A percentile compares a stretch with the other conserved stretches of the same genome.
These are phyloP conservation scores for Corythoichthys haematopterus DNA, from an alignment of 2,113 vertebrate genomes.

Conservation along the genomic window DNA sequence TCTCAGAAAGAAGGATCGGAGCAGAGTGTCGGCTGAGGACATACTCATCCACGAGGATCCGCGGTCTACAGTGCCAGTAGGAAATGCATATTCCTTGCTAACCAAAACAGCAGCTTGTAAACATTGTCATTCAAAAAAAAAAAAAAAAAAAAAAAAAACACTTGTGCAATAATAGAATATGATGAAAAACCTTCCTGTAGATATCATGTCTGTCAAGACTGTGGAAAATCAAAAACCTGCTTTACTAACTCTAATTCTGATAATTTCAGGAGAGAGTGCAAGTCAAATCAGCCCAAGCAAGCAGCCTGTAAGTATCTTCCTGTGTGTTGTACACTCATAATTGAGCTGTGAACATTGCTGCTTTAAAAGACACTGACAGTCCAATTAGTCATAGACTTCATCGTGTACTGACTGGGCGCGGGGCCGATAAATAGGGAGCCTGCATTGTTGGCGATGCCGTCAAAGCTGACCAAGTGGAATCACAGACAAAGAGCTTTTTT, in stretches of 20 bases:
- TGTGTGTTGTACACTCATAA: neutral
- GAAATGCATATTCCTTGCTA: neutral
- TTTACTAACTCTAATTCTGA: constrained; percentile 30
- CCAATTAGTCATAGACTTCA: neutral
- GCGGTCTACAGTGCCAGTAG: constrained; percentile 79
- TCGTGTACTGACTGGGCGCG: too few species aligned
- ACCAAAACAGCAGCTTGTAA: neutral
- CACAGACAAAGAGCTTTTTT: too few species aligned
- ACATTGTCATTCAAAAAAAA: neutral
- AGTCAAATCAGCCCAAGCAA: constrained; percentile 81
- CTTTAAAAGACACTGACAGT: neutral
- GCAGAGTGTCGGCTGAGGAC: constrained; percentile 78
- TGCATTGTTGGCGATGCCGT: too few species aligned
- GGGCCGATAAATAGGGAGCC: too few species aligned
- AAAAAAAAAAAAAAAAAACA: neutral
- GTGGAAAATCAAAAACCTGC: neutral
- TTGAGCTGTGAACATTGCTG: neutral
- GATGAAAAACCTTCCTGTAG: neutral
- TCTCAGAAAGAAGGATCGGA: constrained; percentile 72
- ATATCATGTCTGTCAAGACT: neutral
- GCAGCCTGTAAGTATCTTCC: constrained; percentile 84
- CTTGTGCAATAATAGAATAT: too few species aligned
- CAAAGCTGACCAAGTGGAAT: too few species aligned
- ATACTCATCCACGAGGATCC: constrained; percentile 77
- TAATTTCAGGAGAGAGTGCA: constrained; percentile 82